Conservation (phyloP, 2,113 vertebrate genomes). For the Regulus satrapa region DNA sequence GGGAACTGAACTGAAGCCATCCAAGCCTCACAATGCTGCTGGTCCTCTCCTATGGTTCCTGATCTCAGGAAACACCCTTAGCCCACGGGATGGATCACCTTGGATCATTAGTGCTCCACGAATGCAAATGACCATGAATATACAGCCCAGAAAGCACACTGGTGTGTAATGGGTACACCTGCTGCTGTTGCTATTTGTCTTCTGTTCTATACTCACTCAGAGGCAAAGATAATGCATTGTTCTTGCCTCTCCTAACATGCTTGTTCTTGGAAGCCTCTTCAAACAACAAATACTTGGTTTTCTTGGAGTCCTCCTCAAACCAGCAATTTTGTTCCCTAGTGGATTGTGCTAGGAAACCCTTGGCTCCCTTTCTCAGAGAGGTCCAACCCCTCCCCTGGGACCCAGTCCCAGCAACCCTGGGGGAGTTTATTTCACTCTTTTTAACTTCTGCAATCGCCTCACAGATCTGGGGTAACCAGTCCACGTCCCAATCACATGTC, state of each 20-base stretch:
- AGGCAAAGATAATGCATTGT: background rate
- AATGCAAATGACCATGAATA: background rate
- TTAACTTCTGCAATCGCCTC: no score
- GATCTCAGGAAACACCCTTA: background rate
- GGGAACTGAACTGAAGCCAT: background rate
- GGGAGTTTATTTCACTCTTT: no score
- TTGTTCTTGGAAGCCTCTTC: no score
- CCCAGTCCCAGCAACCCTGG: no score
- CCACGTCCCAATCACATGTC: no score
- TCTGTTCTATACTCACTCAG: background rate
- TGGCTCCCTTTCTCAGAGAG: no score
- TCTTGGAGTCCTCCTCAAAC: no score
- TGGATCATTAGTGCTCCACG: background rate
- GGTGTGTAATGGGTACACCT: background rate
- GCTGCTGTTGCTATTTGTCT: background rate
- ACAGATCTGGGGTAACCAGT: no score
- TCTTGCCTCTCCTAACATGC: background rate
- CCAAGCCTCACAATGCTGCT: background rate
- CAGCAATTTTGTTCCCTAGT: no score
- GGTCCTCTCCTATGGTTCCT: background rate
- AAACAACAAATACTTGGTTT: no score
- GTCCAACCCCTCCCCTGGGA: no score
- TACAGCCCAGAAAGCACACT: background rate
- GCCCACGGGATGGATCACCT: background rate
- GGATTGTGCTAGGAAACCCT: no score